A percentile compares a stretch with the other conserved stretches of the same genome.
These are phyloP conservation scores for Telenomus remus DNA, from an alignment of 1,140 invertebrate species.

Conservation along the genomic window DNA sequence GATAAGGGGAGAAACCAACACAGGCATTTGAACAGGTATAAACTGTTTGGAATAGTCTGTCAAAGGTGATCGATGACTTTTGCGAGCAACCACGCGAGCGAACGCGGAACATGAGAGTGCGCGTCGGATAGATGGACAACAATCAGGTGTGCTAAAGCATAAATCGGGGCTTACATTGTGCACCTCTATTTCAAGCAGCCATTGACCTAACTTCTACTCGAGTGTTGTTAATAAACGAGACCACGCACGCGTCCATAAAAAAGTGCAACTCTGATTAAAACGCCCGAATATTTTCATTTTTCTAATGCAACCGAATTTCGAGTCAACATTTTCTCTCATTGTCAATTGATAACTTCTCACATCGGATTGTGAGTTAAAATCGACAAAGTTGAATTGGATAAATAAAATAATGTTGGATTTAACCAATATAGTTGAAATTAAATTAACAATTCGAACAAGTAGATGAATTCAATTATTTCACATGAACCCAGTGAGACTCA, in stretches of 20 bases:
- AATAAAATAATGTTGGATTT: no score
- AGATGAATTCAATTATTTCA: no score
- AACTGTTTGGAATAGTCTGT: slow-evolving; percentile 23
- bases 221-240: slow-evolving; percentile 44
- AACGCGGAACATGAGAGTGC: slow-evolving; percentile 29
- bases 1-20: slow-evolving; percentile 10
- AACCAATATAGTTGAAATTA: no score
- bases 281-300: no score
- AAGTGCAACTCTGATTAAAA: slow-evolving; percentile 26
- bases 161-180: slow-evolving; percentile 27
- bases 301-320: no score
- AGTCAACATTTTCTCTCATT: no score
- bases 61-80: slow-evolving; percentile 46
- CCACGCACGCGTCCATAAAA: slow-evolving; percentile 20
- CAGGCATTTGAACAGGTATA: slow-evolving; percentile 6
- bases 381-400: no score
- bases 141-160: slow-evolving; percentile 29
- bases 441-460: no score
- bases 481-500: no score
- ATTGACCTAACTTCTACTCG: slow-evolving; percentile 45
- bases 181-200: slow-evolving; percentile 40
- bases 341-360: no score
- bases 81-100: slow-evolving; percentile 24
- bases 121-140: slow-evolving; percentile 21
- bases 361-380: no score